phyloP scores from a whole-genome alignment of 2,797 vertebrate species.

The Meriones psammophilus region DNA sequence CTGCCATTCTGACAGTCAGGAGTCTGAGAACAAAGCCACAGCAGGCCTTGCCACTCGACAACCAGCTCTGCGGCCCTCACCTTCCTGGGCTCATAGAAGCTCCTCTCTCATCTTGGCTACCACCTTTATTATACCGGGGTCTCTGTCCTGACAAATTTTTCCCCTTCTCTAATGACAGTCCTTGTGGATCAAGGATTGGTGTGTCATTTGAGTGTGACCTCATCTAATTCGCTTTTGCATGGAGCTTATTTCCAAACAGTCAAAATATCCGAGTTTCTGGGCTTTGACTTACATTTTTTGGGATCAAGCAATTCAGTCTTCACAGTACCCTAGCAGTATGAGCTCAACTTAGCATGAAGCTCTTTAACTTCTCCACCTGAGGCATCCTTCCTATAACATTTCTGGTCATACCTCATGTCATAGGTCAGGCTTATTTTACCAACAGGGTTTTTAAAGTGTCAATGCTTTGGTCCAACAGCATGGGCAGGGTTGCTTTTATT shows the following conservation, averaged over 20 bases:
- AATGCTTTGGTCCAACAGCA: not conserved
- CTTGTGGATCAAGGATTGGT: not conserved
- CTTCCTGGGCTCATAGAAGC: not conserved
- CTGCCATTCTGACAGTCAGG: rapidly evolving
- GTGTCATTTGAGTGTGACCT: not conserved
- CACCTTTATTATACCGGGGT: rapidly evolving
- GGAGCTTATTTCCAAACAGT: not conserved
- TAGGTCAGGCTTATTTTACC: conserved; percentile 44
- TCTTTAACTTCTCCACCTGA: not conserved
- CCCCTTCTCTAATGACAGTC: not conserved
- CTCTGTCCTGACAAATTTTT: not conserved
- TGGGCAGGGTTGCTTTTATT: not conserved
- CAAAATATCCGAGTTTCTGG: not conserved
- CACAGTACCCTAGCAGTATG: not conserved
- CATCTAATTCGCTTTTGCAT: not conserved
- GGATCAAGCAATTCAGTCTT: not conserved
- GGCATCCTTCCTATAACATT: not conserved
- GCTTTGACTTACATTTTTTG: not conserved
- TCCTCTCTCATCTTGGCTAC: not conserved
- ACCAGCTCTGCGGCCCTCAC: not conserved
- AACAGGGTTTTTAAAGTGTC: conserved; percentile 8
- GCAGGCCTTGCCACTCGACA: not conserved
- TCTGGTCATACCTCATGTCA: conserved; percentile 13
- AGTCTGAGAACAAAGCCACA: not conserved
- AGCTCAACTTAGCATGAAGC: not conserved